Base-by-base conservation (phyloP, 2,888 invertebrate genomes). In the Mimas tiliae region DNA sequence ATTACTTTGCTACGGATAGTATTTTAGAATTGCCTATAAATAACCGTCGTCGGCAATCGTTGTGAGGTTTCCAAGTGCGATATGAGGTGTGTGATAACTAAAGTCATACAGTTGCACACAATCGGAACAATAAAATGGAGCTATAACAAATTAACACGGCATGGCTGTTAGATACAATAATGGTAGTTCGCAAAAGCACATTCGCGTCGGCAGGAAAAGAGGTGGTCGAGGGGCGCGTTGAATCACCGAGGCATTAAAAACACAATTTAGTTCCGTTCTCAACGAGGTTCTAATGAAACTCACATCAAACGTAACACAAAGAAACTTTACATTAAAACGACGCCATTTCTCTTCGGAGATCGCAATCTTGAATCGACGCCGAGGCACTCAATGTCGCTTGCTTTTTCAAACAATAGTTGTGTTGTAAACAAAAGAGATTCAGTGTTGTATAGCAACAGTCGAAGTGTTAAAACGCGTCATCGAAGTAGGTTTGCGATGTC, bases 171-270 rank as follows among this genome's bases (percentile, higher is more conserved):
- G 42, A 63, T 66, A 51, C 66, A 69, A 72, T 67, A 70, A 75
- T 71, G 66, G 68, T 74, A 72, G 47, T 74, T 85, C 84, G 84
- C 85, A 81, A 74, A 64, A 71, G 87, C 86, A 82, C 69, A 75
- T 81, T 86, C 90, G 89, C 89, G 79, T 71, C 70, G 74, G 87
- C 83, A 76, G 50, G 53, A 66, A 48, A 65, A 68, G 50, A 67
- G 67, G 58, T 69, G 42, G 58, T 58, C 42, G 38, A 66, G 62
- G 65, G 63, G 67, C 68, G 70, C 64, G 58, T 50, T 50, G 64
- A 50, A 73, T 65, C 64, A 67, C 65, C 52, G 47, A 62, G 65
- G 69, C 67, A 68, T 70, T 58, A 69, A 67, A 67, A 65, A 63
- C 62, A 66, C 62, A 66, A 66, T 63, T 67, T 38, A 48, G 67